phyloP scores from a whole-genome alignment of 2,113 vertebrate species.

The Anser cygnoides region DNA sequence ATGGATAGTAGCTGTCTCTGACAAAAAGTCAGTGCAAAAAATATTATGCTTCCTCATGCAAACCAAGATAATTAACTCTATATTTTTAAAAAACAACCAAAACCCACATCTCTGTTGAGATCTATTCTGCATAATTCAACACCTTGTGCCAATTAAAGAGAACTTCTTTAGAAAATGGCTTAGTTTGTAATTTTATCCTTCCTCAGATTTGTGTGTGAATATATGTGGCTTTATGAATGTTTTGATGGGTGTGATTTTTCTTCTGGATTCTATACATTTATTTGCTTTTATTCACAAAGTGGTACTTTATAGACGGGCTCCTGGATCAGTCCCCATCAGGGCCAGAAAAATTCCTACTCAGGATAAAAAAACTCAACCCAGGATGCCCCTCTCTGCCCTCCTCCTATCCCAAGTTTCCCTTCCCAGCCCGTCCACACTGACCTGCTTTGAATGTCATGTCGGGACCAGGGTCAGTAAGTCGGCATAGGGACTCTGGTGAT shows the following conservation, averaged over 20 bases:
- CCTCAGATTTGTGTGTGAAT: slow-evolving; percentile 19
- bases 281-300: slow-evolving; percentile 2
- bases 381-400: not conserved
- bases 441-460: not conserved
- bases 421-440: not conserved
- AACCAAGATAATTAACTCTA: slow-evolving; percentile 63
- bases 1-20: slow-evolving; percentile 38
- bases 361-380: not conserved
- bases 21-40: slow-evolving; percentile 31
- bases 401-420: not conserved
- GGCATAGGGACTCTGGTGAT: not conserved
- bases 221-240: not conserved
- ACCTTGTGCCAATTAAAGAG: slow-evolving; percentile 55
- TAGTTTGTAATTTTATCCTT: slow-evolving; percentile 29
- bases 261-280: not conserved
- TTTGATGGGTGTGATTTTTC: slow-evolving; percentile 38
- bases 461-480: not conserved
- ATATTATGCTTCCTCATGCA: slow-evolving; percentile 49
- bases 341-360: not conserved
- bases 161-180: slow-evolving; percentile 36
- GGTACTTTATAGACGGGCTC: not conserved
- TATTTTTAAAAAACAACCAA: slow-evolving; percentile 25
- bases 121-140: slow-evolving; percentile 66
- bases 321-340: not conserved
- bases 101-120: slow-evolving; percentile 31